Conservation (phyloP, 1,140 invertebrate genomes). For the Dreissena polymorpha region DNA sequence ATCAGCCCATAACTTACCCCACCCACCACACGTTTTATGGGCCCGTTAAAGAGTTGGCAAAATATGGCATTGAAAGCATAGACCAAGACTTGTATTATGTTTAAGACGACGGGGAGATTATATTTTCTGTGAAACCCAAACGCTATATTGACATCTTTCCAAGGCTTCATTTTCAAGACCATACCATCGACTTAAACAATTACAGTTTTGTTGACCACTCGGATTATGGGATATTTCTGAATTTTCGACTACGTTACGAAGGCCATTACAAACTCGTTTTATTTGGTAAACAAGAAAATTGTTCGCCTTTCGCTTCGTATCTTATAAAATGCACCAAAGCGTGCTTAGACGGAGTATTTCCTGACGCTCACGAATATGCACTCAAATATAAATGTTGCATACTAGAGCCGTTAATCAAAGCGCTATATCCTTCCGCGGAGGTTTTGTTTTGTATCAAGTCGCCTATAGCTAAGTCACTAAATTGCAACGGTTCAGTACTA, state of each 20-base stretch:
- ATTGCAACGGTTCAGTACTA: constrained; percentile 1
- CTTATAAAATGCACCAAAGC: constrained; percentile 30
- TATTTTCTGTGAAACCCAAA: constrained; percentile 8
- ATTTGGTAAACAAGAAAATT: constrained; percentile 10
- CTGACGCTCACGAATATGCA: constrained; percentile 14
- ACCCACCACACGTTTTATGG: constrained; percentile 37
- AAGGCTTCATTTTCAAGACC: constrained; percentile 11
- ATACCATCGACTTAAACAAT: constrained; percentile 24
- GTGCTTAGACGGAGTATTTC: constrained; percentile 30
- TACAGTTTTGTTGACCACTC: constrained; percentile 40
- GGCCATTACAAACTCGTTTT: constrained; percentile 41
- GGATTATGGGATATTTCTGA: constrained; percentile 13
- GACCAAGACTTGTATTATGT: not conserved
- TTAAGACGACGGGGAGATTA: constrained; percentile 32
- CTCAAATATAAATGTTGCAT: constrained; percentile 44
- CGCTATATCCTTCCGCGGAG: constrained; percentile 10
- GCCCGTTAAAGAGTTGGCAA: constrained; percentile 5
- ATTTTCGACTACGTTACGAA: constrained; percentile 20
- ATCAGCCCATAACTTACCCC: constrained; percentile 27
- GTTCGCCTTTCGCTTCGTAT: constrained; percentile 24
- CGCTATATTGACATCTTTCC: constrained; percentile 28
- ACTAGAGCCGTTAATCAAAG: constrained; percentile 37
- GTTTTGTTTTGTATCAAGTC: constrained; percentile 39
- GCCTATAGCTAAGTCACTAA: not conserved
- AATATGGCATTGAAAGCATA: constrained; percentile 6